Conservation (phyloP, 1,140 invertebrate species). For the Luehdorfia chinensis region DNA sequence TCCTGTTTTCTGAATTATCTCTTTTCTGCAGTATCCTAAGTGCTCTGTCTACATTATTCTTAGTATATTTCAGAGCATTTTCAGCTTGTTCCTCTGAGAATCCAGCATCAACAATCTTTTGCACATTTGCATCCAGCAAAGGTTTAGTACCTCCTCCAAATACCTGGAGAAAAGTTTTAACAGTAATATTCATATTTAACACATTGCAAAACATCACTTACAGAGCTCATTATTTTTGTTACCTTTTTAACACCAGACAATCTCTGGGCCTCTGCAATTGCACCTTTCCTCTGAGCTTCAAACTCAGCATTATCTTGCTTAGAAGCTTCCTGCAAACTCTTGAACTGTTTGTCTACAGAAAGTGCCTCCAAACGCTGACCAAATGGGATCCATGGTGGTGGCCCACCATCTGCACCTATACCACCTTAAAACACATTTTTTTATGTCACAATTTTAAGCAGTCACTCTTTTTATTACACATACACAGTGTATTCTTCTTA, state of each 20-base stretch:
- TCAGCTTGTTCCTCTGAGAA: constrained; percentile 88
- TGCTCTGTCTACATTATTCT: constrained; percentile 86
- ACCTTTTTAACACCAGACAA: constrained; percentile 87
- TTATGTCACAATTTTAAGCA: not conserved
- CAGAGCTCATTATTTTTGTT: constrained; percentile 21
- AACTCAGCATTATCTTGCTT: constrained; percentile 88
- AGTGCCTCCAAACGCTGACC: constrained; percentile 84
- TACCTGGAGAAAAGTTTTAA: constrained; percentile 43
- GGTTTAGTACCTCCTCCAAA: constrained; percentile 85
- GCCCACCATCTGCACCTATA: constrained; percentile 82
- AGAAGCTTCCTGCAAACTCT: constrained; percentile 80
- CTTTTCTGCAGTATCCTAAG: constrained; percentile 82
- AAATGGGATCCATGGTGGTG: constrained; percentile 95
- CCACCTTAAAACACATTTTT: constrained; percentile 46
- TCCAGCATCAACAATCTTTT: constrained; percentile 88
- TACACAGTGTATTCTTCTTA: not conserved
- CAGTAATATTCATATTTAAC: constrained; percentile 5
- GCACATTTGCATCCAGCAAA: constrained; percentile 87
- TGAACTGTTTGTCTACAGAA: constrained; percentile 83
- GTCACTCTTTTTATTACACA: not conserved
- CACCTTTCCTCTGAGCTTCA: constrained; percentile 89
- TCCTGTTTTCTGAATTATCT: constrained; percentile 66
- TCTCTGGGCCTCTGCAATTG: constrained; percentile 90
- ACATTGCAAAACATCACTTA: not conserved
- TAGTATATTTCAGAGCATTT: constrained; percentile 82